phyloP scores from a whole-genome alignment of 2,888 invertebrate genomes.

The Cheilosia impressa region DNA sequence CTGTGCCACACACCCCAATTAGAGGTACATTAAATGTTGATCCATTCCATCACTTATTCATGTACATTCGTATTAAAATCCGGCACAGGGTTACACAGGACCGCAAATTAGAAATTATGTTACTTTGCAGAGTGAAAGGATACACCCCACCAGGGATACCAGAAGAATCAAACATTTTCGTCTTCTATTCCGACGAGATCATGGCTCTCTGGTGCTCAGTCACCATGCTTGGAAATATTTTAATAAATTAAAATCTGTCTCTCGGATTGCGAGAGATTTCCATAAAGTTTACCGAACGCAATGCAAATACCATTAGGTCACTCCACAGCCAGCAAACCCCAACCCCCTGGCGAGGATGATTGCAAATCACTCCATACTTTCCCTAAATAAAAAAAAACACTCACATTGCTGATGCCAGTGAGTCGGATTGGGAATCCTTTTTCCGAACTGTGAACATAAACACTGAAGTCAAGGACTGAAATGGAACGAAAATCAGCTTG shows the following conservation, averaged over 20 bases:
- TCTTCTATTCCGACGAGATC: not conserved
- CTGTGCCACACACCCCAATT: constrained; percentile 68
- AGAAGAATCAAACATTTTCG: not conserved
- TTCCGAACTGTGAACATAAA: not conserved
- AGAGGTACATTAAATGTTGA: constrained; percentile 75
- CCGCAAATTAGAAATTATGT: constrained; percentile 76
- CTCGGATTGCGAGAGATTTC: constrained; percentile 53
- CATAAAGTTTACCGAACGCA: constrained; percentile 57
- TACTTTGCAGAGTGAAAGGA: constrained; percentile 48
- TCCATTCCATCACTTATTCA: constrained; percentile 76
- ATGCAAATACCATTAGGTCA: constrained; percentile 77
- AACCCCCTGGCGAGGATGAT: no score
- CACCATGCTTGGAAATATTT: constrained; percentile 74
- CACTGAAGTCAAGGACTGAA: constrained; percentile 39
- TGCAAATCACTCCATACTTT: not conserved
- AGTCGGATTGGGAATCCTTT: constrained; percentile 29
- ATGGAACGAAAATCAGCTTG: constrained; percentile 53
- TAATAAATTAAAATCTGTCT: constrained; percentile 78
- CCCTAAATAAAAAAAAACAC: not conserved
- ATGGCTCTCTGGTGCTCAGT: not conserved
- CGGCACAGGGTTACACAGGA: constrained; percentile 70
- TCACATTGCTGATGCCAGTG: constrained; percentile 19
- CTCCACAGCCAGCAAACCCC: not conserved
- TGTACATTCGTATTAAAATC: constrained; percentile 73
- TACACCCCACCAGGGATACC: constrained; percentile 10